Percentiles rank a stretch among this genome's conserved stretches.
Evolutionary conservation across 2,888 invertebrate species (phyloP).

Genomic region (Drosophila vallismaia): DNA sequence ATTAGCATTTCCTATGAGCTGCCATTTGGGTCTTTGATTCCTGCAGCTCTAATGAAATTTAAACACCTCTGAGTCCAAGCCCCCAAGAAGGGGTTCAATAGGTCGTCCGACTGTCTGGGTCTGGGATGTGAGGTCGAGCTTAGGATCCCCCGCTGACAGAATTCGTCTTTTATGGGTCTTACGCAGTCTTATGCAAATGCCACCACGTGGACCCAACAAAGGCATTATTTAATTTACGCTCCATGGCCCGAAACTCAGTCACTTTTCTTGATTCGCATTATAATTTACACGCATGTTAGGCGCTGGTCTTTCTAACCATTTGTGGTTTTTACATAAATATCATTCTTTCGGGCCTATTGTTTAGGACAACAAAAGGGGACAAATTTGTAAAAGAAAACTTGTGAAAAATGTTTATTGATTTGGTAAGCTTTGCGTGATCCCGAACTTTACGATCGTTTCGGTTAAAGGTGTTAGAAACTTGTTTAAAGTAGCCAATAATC

Average conservation of each 20-base stretch:
- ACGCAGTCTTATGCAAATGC: slow-evolving; percentile 64
- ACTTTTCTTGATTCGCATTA: slow-evolving; percentile 67
- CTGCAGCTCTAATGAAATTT: slow-evolving; percentile 56
- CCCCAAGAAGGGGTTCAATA: slow-evolving; percentile 52
- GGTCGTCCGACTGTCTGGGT: slow-evolving; percentile 63
- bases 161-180: slow-evolving; percentile 50
- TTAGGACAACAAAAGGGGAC: slow-evolving; percentile 50
- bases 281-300: slow-evolving; percentile 73
- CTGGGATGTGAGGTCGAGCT: slow-evolving; percentile 45
- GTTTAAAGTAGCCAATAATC: slow-evolving; percentile 19
- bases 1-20: slow-evolving; percentile 46
- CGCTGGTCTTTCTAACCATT: slow-evolving; percentile 38
- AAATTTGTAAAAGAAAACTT: slow-evolving; percentile 52
- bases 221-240: slow-evolving; percentile 77
- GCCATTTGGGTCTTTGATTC: slow-evolving; percentile 9
- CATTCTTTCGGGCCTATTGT: slow-evolving; percentile 64
- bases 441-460: slow-evolving; percentile 41
- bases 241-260: slow-evolving; percentile 32
- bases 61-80: slow-evolving; percentile 42
- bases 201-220: slow-evolving; percentile 50
- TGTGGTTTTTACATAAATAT: slow-evolving; percentile 73
- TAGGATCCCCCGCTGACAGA: slow-evolving; percentile 57
- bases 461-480: slow-evolving; percentile 19
- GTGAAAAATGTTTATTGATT: slow-evolving; percentile 77
- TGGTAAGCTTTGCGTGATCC: slow-evolving; percentile 31